Evolutionary conservation across 2,888 invertebrate genomes (phyloP).

Genomic region (Synanthedon andrenaeformis): DNA sequence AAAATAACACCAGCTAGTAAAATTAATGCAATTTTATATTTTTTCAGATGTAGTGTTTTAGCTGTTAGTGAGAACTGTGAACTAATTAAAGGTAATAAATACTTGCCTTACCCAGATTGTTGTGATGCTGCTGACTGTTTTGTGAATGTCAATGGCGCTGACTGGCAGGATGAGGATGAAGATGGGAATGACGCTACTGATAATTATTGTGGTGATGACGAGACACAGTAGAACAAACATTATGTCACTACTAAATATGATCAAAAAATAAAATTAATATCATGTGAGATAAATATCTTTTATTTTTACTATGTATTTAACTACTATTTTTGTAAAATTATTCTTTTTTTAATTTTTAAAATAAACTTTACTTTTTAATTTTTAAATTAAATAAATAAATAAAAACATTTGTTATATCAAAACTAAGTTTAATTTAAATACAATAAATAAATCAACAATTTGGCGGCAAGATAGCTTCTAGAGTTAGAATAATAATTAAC

Average conservation of each 20-base stretch:
- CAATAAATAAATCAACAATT: slow-evolving; percentile 57
- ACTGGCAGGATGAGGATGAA: background rate
- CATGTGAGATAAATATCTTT: no score
- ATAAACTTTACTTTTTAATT: no score
- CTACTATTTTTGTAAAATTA: no score
- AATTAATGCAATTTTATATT: no score
- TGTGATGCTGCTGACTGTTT: background rate
- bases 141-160: background rate
- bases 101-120: background rate
- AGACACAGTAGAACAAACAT: background rate
- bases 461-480: slow-evolving; percentile 66
- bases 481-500: slow-evolving; percentile 19
- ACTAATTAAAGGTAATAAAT: background rate
- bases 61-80: background rate
- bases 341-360: no score
- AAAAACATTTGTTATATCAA: background rate
- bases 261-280: background rate
- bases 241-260: background rate
- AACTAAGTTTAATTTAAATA: slow-evolving; percentile 1
- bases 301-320: no score
- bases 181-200: background rate
- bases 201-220: background rate
- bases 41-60: background rate
- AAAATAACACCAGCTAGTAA: no score
- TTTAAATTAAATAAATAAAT: background rate